These are phyloP conservation scores for Tachyglossus aculeatus DNA, from an alignment of 2,797 vertebrate genomes.

Conservation along the genomic window DNA sequence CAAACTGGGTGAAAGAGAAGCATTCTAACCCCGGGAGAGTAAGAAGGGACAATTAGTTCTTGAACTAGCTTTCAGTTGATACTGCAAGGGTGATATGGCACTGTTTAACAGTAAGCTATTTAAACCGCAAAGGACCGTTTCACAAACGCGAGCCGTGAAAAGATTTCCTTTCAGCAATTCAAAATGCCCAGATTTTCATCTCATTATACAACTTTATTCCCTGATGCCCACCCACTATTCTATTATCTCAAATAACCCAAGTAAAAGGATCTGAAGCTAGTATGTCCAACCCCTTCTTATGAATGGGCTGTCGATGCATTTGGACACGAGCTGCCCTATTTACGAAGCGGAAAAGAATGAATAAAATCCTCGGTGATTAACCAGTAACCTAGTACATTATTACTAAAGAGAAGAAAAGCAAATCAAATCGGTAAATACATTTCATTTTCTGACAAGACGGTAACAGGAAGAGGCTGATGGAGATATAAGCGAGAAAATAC, in stretches of 20 bases:
- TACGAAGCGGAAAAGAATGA: no score
- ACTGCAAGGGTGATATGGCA: conserved; percentile 15
- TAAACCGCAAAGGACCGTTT: background rate
- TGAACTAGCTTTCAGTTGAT: conserved; percentile 24
- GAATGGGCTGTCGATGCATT: no score
- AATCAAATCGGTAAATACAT: no score
- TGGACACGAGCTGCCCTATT: no score
- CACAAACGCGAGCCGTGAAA: background rate
- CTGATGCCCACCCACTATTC: background rate
- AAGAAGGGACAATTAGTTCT: conserved; percentile 1
- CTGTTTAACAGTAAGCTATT: background rate
- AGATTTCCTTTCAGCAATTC: conserved; percentile 4
- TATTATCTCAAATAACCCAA: conserved; percentile 14
- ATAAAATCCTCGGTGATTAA: no score
- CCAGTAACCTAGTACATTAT: no score
- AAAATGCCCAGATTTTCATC: conserved; percentile 11
- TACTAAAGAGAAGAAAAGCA: no score
- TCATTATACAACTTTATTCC: background rate
- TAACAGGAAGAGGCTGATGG: no score
- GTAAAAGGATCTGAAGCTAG: no score
- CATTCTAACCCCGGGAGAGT: conserved; percentile 11
- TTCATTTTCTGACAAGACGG: no score
- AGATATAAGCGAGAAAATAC: no score
- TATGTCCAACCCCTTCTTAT: no score
- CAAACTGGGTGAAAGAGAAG: background rate